Base-by-base conservation (phyloP, 2,888 invertebrate genomes). In the Lampropteryx suffumata region DNA sequence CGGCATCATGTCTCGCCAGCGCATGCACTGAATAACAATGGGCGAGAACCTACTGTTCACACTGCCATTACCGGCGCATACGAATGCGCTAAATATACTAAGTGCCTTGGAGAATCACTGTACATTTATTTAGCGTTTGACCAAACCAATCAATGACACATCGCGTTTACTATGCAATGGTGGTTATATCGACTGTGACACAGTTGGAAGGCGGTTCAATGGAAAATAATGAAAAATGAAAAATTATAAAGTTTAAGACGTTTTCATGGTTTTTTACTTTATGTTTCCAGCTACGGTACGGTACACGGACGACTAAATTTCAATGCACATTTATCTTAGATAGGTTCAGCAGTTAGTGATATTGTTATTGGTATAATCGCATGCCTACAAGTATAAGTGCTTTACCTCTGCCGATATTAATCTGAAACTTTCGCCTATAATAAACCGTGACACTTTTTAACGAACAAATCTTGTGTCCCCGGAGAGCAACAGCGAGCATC, bases 1-100 rank as follows among this genome's bases (percentile, higher is more conserved):
- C 65, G 66, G 67, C 67, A 63, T 72, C 73, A 73, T 73, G 73
- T 73, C 68, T 66, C 70, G 58, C 60, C 57, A 57, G 61, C 57
- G 57, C 67, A 70, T 78, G 76, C 76, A 12, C 40, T 36, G 53
- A 44, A 49, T 53, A 44, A 30, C 36, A 49, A 53, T 39, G 5
- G 10, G 26, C 36, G n/a, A 35, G 13, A n/a, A n/a, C n/a, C n/a
- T 13, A 35, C 36, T 43, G 39, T 39, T 32, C 44, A 45, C 36
- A 27, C 40, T 34, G 10, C 35, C 39, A 39, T 46, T 42, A 50
- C 37, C 26, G 37, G 42, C 34, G 33, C 47, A 48, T 36, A 50
- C 42, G 12, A 42, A 45, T 54, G 49, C 41, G 46, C 45, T 50
- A 50, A 46, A 30, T 55, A 43, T 46, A 46, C 14, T 36, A 33